These are phyloP conservation scores for Carterocephalus palaemon DNA, from an alignment of 2,888 invertebrate genomes.

Conservation along the genomic window DNA sequence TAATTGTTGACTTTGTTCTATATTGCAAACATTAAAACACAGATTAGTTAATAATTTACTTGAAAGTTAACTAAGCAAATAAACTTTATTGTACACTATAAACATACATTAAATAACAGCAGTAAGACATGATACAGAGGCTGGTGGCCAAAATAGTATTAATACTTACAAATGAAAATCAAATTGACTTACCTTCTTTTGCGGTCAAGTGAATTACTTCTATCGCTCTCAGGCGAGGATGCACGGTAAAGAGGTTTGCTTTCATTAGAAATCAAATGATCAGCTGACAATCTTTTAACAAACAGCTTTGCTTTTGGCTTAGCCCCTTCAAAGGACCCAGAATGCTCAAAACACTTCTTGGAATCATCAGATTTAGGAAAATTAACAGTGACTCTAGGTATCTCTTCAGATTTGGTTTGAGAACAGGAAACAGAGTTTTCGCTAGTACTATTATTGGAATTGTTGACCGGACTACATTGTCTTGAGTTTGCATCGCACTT, in stretches of 20 bases:
- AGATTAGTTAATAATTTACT: too few relatives aligned
- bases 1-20: slow-evolving; percentile 67
- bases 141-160: neutral
- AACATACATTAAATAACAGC: too few relatives aligned
- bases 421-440: slow-evolving; percentile 56
- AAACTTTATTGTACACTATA: too few relatives aligned
- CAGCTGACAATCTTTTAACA: slow-evolving; percentile 71
- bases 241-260: slow-evolving; percentile 60
- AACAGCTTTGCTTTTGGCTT: slow-evolving; percentile 68
- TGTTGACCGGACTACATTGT: slow-evolving; percentile 61
- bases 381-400: slow-evolving; percentile 63
- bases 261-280: slow-evolving; percentile 70
- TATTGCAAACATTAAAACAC: too few relatives aligned
- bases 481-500: slow-evolving; percentile 56
- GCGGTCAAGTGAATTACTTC: slow-evolving; percentile 70
- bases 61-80: neutral
- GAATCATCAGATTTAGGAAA: slow-evolving; percentile 64
- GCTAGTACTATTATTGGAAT: slow-evolving; percentile 59
- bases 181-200: slow-evolving; percentile 57
- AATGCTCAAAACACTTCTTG: slow-evolving; percentile 67
- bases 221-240: slow-evolving; percentile 72
- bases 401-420: slow-evolving; percentile 65
- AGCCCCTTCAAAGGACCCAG: slow-evolving; percentile 70
- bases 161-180: neutral
- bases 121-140: neutral